Base-by-base conservation (phyloP, 2,888 invertebrate genomes). In the Andrena camellia region DNA sequence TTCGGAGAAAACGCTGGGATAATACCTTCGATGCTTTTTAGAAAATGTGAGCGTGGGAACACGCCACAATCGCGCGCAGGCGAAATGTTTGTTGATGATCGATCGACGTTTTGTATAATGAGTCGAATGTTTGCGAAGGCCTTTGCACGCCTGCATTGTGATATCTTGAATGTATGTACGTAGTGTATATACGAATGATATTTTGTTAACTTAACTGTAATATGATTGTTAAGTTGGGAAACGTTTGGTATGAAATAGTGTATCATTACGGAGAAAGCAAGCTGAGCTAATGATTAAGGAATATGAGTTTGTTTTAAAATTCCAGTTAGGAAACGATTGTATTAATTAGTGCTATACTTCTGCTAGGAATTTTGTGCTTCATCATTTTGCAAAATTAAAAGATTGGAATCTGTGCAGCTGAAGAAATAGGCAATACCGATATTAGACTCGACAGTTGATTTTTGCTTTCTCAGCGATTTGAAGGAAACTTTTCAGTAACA, bases 191-290 rank as follows among this genome's bases (percentile, higher is more conserved):
- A 76, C 3, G 57, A 17, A 7, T 29, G 2, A 50, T 0, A 10
- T 59, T 33, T 69, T 69, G 63, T 69, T 76, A 48, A 57, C 29
- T 13, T 50, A 68, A 48, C 29, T 26, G 10, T 62, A 77, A 17
- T 5, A 20, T 42, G 4, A 17, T 60, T n/a, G 71, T 62, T 64
- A n/a, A 64, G n/a, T 29, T 10, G 33, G 10, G 8, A 3, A 23
- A 54, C 42, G n/a, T 42, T 26, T 57, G 23, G 33, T 69, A 6
- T 17, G 31, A 48, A 13, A 52, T 23, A 3, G 6, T 17, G 4
- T 20, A 20, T 35, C 29, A n/a, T 3, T n/a, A 0, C n/a, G 20
- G 31, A 33, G 54, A 57, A 57, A 57, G 54, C 54, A 26, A 57
- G 54, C 54, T 57, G 20, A 20, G 8, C 23, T 54, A 57, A 57